These are phyloP conservation scores for Coenonympha glycerion DNA, from an alignment of 2,888 invertebrate genomes.

Conservation along the genomic window DNA sequence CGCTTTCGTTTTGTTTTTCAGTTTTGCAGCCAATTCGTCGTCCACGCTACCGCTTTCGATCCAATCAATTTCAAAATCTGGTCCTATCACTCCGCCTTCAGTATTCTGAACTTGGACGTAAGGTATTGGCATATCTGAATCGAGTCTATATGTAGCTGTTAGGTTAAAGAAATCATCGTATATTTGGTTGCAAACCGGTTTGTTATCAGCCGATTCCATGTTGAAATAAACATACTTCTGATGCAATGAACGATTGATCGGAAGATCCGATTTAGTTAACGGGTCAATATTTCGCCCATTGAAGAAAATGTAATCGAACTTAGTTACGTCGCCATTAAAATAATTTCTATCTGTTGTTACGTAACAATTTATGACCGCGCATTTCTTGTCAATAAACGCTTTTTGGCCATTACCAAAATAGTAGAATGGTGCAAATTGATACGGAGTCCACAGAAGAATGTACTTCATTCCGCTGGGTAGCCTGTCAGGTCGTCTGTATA, in stretches of 20 bases:
- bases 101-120: constrained; percentile 50
- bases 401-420: constrained; percentile 47
- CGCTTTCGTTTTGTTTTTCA: constrained; percentile 51
- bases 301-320: constrained; percentile 57
- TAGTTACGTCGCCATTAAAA: constrained; percentile 42
- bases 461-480: constrained; percentile 51
- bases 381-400: constrained; percentile 53
- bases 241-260: constrained; percentile 39
- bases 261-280: constrained; percentile 33
- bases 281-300: constrained; percentile 48
- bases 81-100: constrained; percentile 48
- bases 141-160: constrained; percentile 60
- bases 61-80: constrained; percentile 47
- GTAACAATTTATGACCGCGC: constrained; percentile 53
- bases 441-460: constrained; percentile 53
- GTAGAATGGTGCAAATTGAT: constrained; percentile 48
- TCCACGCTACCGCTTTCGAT: constrained; percentile 26
- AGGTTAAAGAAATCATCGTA: constrained; percentile 64
- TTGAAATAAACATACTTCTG: constrained; percentile 63
- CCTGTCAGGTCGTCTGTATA: constrained; percentile 45
- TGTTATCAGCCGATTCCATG: constrained; percentile 60
- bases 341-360: constrained; percentile 45
- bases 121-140: constrained; percentile 56
- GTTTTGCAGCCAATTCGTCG: constrained; percentile 34
- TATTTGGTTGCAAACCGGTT: constrained; percentile 44